A percentile compares a stretch with the other conserved stretches of the same genome.
These are phyloP conservation scores for Zalophus californianus DNA, from an alignment of 2,797 vertebrate species.

Conservation along the genomic window DNA sequence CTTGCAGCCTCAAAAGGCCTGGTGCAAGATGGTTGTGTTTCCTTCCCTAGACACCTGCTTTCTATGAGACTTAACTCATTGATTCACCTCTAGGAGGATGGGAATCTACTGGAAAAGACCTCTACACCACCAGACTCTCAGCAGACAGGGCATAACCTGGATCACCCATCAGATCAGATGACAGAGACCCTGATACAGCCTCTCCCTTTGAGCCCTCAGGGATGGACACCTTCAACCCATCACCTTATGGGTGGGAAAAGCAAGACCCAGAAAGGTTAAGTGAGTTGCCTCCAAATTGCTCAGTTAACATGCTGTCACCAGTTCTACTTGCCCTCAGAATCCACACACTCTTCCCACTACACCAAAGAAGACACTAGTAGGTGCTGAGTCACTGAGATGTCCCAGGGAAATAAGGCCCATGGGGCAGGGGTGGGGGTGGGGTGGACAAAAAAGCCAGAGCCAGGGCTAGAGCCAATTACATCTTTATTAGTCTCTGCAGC, in stretches of 20 bases:
- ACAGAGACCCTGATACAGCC: not conserved
- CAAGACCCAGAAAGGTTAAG: constrained; percentile 1
- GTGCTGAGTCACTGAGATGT: not conserved
- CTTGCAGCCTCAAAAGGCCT: not conserved
- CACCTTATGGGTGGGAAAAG: not conserved
- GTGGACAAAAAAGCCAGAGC: constrained; percentile 53
- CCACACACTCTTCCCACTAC: not conserved
- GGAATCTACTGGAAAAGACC: not conserved
- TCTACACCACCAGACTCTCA: not conserved
- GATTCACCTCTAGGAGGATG: not conserved
- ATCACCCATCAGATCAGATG: constrained; percentile 40
- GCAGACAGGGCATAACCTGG: not conserved
- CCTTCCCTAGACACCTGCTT: not conserved
- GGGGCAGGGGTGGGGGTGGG: not conserved
- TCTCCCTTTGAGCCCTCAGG: not conserved
- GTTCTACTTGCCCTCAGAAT: constrained; percentile 18
- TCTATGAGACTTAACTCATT: not conserved
- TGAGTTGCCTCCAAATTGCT: not conserved
- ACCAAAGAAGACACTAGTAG: not conserved
- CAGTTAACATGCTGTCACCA: not conserved
- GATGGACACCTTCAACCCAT: not conserved
- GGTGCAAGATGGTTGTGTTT: not conserved
- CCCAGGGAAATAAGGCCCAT: not conserved
- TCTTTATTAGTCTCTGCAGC: constrained; percentile 79
- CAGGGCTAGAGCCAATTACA: constrained; percentile 28